Percentiles rank a stretch among this genome's conserved stretches.
These are phyloP conservation scores for Calliphora vomitoria DNA, from an alignment of 2,888 invertebrate genomes.

Conservation along the genomic window DNA sequence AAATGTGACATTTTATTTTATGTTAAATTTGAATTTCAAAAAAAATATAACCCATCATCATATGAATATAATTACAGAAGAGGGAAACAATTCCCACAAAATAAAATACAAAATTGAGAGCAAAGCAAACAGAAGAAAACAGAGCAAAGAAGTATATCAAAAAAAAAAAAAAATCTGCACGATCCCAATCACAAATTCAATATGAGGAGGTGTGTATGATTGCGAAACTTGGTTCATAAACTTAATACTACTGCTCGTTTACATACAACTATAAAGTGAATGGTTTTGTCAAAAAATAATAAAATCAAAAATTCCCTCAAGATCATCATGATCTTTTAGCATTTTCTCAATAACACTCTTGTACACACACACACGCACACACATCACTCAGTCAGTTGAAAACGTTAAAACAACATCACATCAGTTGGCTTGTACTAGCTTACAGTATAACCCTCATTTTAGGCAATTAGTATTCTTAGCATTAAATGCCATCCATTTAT, in stretches of 20 bases:
- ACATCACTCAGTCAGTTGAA: conserved; percentile 9
- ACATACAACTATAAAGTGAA: conserved; percentile 43
- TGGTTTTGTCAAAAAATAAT: conserved; percentile 46
- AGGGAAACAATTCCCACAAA: conserved; percentile 53
- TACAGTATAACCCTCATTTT: conserved; percentile 64
- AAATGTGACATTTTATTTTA: conserved; percentile 79
- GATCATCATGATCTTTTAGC: conserved; percentile 72
- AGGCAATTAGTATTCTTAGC: conserved; percentile 71
- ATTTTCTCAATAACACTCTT: conserved; percentile 67
- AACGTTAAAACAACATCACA: conserved; percentile 44
- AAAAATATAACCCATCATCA: not conserved
- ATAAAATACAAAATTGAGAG: conserved; percentile 56
- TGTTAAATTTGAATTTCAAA: conserved; percentile 58
- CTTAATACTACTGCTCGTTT: not conserved
- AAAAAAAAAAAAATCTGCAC: conserved; percentile 62
- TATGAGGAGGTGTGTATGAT: conserved; percentile 64
- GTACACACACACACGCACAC: not conserved
- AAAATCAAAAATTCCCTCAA: conserved; percentile 66
- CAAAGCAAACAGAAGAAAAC: not conserved
- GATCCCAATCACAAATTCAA: conserved; percentile 61
- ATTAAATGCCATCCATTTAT: conserved; percentile 64
- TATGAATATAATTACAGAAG: not conserved
- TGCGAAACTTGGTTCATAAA: conserved; percentile 60
- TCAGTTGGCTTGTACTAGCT: conserved; percentile 29
- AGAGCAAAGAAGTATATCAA: conserved; percentile 21